phyloP scores from a whole-genome alignment of 2,113 vertebrate genomes.

The Saguinus midas region DNA sequence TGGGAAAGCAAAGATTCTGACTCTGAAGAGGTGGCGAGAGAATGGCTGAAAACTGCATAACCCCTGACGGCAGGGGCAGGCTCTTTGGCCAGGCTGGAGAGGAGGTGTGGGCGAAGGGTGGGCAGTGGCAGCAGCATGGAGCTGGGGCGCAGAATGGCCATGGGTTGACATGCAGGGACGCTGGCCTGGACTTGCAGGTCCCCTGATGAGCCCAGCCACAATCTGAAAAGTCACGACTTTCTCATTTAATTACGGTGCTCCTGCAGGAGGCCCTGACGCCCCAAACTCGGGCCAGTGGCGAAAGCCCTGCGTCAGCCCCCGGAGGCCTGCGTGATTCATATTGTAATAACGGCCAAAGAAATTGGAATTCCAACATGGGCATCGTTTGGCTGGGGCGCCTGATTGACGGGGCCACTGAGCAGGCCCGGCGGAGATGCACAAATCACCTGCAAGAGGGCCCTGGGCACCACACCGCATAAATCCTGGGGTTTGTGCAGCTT shows the following conservation, averaged over 20 bases:
- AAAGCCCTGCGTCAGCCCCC: not conserved
- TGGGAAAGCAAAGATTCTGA: not conserved
- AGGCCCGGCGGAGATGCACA: not conserved
- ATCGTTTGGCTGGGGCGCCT: not conserved
- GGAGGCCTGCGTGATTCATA: not conserved
- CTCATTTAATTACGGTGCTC: rapidly evolving
- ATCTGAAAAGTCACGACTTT: rapidly evolving
- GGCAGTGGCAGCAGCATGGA: rapidly evolving
- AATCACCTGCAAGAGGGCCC: conserved; percentile 50
- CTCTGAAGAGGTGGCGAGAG: not conserved
- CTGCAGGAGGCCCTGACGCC: not conserved
- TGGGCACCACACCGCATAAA: conserved; percentile 60
- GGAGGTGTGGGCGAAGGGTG: rapidly evolving
- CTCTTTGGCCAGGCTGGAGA: rapidly evolving
- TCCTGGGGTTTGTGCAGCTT: conserved; percentile 63
- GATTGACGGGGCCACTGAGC: not conserved
- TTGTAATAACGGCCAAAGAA: rapidly evolving
- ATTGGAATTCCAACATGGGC: not conserved
- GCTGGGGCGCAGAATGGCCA: not conserved
- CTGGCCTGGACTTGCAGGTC: rapidly evolving
- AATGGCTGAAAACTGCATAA: not conserved
- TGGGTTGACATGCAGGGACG: rapidly evolving
- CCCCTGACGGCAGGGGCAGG: rapidly evolving
- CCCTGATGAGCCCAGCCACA: rapidly evolving
- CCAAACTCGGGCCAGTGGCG: rapidly evolving